Base-by-base conservation (phyloP, 2,113 vertebrate species). In the Ciconia stormi region DNA sequence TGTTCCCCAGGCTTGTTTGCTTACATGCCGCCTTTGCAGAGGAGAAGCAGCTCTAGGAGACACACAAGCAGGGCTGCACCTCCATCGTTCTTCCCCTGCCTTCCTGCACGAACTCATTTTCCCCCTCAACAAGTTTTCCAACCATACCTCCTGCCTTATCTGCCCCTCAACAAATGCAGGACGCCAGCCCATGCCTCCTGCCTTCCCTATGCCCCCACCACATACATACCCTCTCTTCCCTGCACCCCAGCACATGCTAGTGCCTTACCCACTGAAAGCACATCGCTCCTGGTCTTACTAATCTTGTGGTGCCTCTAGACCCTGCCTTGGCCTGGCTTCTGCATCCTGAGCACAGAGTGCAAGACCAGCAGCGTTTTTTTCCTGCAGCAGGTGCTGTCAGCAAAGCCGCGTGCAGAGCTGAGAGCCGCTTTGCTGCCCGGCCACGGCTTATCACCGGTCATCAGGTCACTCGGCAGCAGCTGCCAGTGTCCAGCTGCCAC, bases 361-460 rank as follows among this genome's bases (percentile, higher is more conserved):
- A n/a, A 69, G 82, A 27, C 29, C 73, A 69, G 44, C 38, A 67
- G 53, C 1, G 0, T 1, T 20, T 66, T 59, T 44, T 58, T 50
- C 27, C 74, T 70, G 55, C 59, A 30, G 55, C 73, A 40, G 23
- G 27, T 56, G 62, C 49, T 13, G 5, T 52, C 42, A 23, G 49
- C 29, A 53, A 59, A 72, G 71, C 76, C 1, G 1, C 52, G 55
- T 26, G 55, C 36, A 26, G 55, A 52, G 50, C 38, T 44, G 25
- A 40, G 70, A 66, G 77, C 26, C 80, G 80, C 79, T 58, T 26
- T 80, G 50, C 27, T 80, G 71, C 66, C 66, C 5, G 7, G 47
- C 61, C 59, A 7, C 2, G 1, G 78, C 70, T 79, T 4, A 2
- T 77, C 49, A 27, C 44, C 0, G 0, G 36, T 34, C 63, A 0